Conservation (phyloP, 2,888 invertebrate species). For the Falcaria lacertinaria region DNA sequence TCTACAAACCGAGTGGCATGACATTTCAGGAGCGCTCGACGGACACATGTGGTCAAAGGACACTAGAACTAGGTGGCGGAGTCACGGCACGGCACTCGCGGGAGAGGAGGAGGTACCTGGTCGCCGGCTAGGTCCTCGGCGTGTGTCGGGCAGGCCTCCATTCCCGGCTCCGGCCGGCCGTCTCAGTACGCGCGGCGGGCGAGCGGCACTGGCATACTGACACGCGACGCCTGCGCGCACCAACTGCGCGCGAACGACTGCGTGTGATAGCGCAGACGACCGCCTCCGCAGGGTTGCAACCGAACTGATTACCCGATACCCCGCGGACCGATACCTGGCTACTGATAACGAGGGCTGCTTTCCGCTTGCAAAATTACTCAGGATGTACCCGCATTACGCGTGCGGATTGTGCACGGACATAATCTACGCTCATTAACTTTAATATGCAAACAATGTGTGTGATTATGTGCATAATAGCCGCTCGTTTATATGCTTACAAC, state of each 20-base stretch:
- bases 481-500: no score
- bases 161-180: conserved; percentile 61
- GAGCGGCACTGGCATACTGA: conserved; percentile 29
- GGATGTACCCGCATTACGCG: conserved; percentile 16
- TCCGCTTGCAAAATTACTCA: conserved; percentile 29
- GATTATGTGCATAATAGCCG: neutral
- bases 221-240: conserved; percentile 56
- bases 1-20: conserved; percentile 36
- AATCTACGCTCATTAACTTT: neutral
- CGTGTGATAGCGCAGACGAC: conserved; percentile 48
- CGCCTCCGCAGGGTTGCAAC: conserved; percentile 70
- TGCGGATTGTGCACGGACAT: neutral
- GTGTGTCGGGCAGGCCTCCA: conserved; percentile 73
- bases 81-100: conserved; percentile 3
- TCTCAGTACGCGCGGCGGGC: conserved; percentile 26
- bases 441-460: neutral
- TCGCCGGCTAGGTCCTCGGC: conserved; percentile 75
- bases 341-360: conserved; percentile 70
- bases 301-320: conserved; percentile 72
- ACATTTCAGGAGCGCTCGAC: neutral
- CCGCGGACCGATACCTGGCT: conserved; percentile 4
- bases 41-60: neutral
- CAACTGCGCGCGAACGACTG: conserved; percentile 52
- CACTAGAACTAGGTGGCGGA: neutral
- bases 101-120: conserved; percentile 54